Evolutionary conservation across 2,113 vertebrate genomes (phyloP).

Genomic region (Prinia subflava): DNA sequence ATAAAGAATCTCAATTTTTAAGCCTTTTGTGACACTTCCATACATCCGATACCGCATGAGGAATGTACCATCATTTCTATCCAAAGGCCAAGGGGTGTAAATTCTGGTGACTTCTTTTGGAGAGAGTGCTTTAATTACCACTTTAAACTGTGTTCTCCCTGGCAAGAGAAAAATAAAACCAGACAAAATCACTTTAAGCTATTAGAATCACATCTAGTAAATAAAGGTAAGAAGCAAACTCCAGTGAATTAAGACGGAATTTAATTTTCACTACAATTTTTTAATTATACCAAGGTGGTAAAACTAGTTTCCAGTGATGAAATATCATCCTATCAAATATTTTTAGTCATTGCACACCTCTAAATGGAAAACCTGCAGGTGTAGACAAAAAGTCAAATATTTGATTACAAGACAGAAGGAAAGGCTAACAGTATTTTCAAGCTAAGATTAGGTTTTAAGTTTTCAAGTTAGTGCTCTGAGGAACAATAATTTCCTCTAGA

Average conservation of each 20-base stretch:
- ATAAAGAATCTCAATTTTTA: constrained; percentile 83
- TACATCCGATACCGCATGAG: constrained; percentile 88
- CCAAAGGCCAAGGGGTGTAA: constrained; percentile 82
- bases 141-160: constrained; percentile 83
- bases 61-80: constrained; percentile 89
- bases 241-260: background rate
- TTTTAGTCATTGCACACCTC: background rate
- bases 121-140: constrained; percentile 80
- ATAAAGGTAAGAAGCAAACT: background rate
- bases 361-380: background rate
- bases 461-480: background rate
- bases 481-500: background rate
- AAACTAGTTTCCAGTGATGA: background rate
- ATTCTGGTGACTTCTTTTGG: constrained; percentile 79
- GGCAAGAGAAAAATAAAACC: constrained; percentile 14
- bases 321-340: background rate
- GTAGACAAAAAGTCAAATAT: background rate
- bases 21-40: constrained; percentile 73
- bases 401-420: background rate
- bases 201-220: background rate
- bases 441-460: background rate
- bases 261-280: background rate
- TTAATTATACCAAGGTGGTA: background rate
- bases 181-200: background rate
- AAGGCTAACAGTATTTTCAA: background rate